Evolutionary conservation across 2,797 vertebrate genomes (phyloP).

Genomic region (Phataginus tetradactyla): DNA sequence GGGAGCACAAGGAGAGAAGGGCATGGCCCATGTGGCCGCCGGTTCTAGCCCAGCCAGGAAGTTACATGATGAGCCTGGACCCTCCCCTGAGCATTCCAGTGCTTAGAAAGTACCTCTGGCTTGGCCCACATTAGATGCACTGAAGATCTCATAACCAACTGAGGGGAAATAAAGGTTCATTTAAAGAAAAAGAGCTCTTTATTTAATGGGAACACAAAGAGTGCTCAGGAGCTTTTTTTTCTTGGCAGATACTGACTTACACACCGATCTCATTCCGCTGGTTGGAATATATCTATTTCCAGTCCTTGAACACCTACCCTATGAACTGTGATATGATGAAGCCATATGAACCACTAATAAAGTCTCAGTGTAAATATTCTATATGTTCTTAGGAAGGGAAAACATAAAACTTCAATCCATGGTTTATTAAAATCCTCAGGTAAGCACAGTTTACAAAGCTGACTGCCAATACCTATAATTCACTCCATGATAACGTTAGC

Average conservation of each 20-base stretch:
- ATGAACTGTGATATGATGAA: conserved; percentile 73
- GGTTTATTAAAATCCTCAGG: conserved; percentile 85
- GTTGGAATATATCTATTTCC: conserved; percentile 65
- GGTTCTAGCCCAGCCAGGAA: neutral
- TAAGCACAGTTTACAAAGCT: conserved; percentile 74
- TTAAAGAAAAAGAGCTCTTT: conserved; percentile 70
- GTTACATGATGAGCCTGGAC: neutral
- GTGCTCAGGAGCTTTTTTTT: neutral
- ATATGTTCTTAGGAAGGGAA: conserved; percentile 70
- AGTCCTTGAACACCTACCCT: conserved; percentile 37
- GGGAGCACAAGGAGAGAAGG: neutral
- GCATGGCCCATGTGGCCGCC: neutral
- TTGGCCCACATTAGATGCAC: conserved; percentile 22
- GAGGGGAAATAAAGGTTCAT: conserved; percentile 65
- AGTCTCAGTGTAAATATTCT: conserved; percentile 67
- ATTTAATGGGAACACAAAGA: conserved; percentile 63
- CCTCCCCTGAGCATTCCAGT: neutral
- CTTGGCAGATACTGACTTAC: conserved; percentile 69
- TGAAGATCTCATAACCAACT: conserved; percentile 42
- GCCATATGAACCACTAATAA: conserved; percentile 69
- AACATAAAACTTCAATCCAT: conserved; percentile 70
- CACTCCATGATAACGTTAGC: conserved; percentile 51
- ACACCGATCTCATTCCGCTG: conserved; percentile 18
- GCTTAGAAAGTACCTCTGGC: neutral
- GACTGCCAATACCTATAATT: conserved; percentile 68